phyloP scores from a whole-genome alignment of 2,888 invertebrate genomes.

The Drepana falcataria region DNA sequence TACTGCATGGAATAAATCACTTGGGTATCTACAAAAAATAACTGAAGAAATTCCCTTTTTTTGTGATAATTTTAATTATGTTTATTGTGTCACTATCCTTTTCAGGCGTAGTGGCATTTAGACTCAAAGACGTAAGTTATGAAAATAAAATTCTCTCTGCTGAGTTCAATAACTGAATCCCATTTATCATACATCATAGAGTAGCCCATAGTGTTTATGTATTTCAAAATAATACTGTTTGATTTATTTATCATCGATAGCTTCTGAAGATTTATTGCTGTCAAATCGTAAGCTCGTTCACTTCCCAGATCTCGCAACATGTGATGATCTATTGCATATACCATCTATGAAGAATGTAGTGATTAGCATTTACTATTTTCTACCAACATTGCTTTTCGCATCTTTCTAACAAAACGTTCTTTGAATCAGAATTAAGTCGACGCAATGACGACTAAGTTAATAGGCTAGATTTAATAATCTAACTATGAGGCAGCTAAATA shows the following conservation, averaged over 20 bases:
- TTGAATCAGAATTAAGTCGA: neutral
- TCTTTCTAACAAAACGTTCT: neutral
- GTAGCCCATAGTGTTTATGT: slow-evolving; percentile 20
- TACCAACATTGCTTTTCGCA: neutral
- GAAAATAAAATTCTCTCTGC: neutral
- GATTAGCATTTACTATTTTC: slow-evolving; percentile 7
- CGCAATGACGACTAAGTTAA: no score
- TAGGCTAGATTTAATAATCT: no score
- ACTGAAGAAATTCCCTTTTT: no score
- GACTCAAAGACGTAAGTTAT: neutral
- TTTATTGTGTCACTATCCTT: no score
- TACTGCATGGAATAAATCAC: no score
- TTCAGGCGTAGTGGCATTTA: no score
- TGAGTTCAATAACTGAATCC: slow-evolving; percentile 8
- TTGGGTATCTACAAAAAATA: no score
- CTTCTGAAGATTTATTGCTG: slow-evolving; percentile 56
- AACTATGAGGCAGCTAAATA: no score
- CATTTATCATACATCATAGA: slow-evolving; percentile 4
- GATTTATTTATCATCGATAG: slow-evolving; percentile 38
- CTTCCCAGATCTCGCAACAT: slow-evolving; percentile 54
- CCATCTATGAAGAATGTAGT: neutral
- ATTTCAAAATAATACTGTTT: slow-evolving; percentile 48
- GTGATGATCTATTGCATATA: slow-evolving; percentile 39
- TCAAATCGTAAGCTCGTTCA: slow-evolving; percentile 37
- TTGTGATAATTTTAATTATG: no score